Conservation (phyloP, 2,888 invertebrate species). For the Halocaridina rubra region DNA sequence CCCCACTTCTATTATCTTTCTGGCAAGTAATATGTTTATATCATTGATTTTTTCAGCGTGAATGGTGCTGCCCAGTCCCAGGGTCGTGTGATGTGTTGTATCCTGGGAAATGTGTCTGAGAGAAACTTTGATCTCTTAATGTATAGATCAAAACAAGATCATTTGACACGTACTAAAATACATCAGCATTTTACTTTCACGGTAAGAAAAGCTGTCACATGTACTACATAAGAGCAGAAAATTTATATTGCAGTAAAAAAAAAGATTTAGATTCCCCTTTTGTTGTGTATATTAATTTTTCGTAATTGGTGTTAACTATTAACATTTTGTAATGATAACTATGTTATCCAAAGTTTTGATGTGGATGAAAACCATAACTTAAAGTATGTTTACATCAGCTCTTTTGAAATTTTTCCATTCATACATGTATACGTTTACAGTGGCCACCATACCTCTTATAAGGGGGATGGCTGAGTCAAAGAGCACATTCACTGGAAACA, state of each 20-base stretch:
- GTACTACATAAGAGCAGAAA: not conserved
- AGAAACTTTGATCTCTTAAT: conserved; percentile 13
- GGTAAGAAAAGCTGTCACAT: not conserved
- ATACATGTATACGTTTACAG: too few relatives aligned
- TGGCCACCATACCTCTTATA: too few relatives aligned
- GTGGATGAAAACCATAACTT: too few relatives aligned
- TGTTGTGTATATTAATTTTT: not conserved
- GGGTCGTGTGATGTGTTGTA: conserved; percentile 30
- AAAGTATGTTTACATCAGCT: too few relatives aligned
- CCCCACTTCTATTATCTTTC: too few relatives aligned
- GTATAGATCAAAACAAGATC: conserved; percentile 32
- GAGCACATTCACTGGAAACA: too few relatives aligned
- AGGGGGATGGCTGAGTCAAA: too few relatives aligned
- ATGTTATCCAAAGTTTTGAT: too few relatives aligned
- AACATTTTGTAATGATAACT: not conserved
- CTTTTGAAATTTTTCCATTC: too few relatives aligned
- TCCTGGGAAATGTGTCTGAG: not conserved
- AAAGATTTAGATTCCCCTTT: not conserved
- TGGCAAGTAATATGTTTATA: too few relatives aligned
- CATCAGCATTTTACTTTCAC: conserved; percentile 15
- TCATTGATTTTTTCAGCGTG: conserved; percentile 9
- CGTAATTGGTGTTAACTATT: not conserved
- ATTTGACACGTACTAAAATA: conserved; percentile 20
- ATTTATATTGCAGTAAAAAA: too few relatives aligned
- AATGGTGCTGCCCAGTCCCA: conserved; percentile 13